A percentile compares a stretch with the other conserved stretches of the same genome.
Conservation (phyloP, 2,888 invertebrate genomes). For the Mythimna vitellina region DNA sequence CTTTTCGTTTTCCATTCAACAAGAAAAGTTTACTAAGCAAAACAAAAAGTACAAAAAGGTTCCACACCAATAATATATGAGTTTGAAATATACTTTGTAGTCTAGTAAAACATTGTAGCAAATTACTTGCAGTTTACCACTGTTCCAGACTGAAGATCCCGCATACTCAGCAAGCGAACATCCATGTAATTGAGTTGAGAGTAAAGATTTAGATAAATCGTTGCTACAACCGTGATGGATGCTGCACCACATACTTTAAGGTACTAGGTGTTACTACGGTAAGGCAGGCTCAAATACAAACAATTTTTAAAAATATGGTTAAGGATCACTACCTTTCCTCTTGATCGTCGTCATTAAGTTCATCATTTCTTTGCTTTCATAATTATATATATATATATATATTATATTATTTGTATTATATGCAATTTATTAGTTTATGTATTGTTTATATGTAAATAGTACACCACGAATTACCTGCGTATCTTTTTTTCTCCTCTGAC, state of each 20-base stretch:
- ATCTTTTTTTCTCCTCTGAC: no score
- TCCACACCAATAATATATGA: background rate
- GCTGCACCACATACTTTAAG: background rate
- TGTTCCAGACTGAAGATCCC: background rate
- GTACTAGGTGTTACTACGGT: no score
- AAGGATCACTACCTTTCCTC: no score
- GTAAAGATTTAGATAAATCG: constrained; percentile 27
- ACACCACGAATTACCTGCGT: no score
- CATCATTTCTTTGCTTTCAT: no score
- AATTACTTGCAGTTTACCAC: background rate
- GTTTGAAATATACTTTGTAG: background rate
- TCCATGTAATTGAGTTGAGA: constrained; percentile 18
- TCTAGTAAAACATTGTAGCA: background rate
- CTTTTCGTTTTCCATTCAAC: background rate
- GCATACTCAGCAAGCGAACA: constrained; percentile 1
- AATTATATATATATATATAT: no score
- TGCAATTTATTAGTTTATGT: no score
- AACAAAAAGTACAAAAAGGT: background rate
- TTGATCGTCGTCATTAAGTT: no score
- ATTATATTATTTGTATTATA: no score
- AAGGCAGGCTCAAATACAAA: no score
- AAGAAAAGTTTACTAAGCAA: background rate
- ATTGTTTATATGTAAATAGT: no score
- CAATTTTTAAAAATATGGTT: no score
- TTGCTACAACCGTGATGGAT: constrained; percentile 2